These are phyloP conservation scores for Drosophila sp. DNA, from an alignment of 1,140 invertebrate genomes.

Conservation along the genomic window DNA sequence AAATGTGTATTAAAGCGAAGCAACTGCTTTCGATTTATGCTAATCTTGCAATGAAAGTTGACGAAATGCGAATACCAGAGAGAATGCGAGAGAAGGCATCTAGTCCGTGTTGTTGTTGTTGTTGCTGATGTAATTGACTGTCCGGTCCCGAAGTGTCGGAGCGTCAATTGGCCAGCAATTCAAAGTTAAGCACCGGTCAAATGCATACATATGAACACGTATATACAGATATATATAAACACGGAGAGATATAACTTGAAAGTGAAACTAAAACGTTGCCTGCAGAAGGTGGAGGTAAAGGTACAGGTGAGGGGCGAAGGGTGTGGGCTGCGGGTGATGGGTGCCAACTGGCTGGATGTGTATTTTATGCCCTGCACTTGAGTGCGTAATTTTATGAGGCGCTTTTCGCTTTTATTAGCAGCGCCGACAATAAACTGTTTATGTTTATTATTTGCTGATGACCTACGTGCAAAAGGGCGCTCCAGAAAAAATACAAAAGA, in stretches of 20 bases:
- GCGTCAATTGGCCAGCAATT: slow-evolving; percentile 65
- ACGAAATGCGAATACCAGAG: slow-evolving; percentile 4
- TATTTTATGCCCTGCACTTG: slow-evolving; percentile 80
- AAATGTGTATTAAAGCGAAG: slow-evolving; percentile 32
- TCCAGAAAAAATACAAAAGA: slow-evolving; percentile 27
- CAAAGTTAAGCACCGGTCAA: slow-evolving; percentile 57
- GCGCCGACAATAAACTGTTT: slow-evolving; percentile 82
- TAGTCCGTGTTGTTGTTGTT: slow-evolving; percentile 18
- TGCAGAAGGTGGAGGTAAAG: not conserved
- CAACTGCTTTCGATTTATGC: slow-evolving; percentile 64
- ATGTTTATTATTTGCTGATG: slow-evolving; percentile 84
- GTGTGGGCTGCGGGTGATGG: too few species aligned
- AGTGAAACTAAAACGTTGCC: not conserved
- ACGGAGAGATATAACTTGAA: slow-evolving; percentile 7
- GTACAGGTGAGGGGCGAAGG: not conserved
- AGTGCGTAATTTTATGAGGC: slow-evolving; percentile 79
- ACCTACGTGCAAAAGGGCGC: slow-evolving; percentile 75
- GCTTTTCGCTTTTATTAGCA: slow-evolving; percentile 80
- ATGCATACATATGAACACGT: too few species aligned
- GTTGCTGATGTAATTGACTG: slow-evolving; percentile 40
- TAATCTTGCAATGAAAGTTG: slow-evolving; percentile 55
- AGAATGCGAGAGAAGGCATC: slow-evolving; percentile 8
- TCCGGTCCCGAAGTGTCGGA: slow-evolving; percentile 20
- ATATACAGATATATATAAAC: slow-evolving; percentile 10
- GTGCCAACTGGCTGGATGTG: slow-evolving; percentile 44